Evolutionary conservation across 2,113 vertebrate genomes (phyloP), one percentile per base, ranked within the genome.

Genomic region (Eptesicus fuscus): DNA sequence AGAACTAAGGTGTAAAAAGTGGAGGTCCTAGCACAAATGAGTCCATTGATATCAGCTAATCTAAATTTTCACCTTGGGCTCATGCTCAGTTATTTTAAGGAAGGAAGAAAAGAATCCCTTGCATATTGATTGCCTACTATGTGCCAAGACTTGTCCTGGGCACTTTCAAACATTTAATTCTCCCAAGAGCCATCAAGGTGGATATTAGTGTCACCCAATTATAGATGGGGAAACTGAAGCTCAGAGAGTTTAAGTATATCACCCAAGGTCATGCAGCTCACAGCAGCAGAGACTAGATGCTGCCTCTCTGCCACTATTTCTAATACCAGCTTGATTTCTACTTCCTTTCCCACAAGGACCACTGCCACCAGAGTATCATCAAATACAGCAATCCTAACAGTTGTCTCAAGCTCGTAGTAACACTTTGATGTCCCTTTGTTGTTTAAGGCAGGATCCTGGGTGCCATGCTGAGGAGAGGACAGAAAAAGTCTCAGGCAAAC

Each of bases 51-150:
- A 88, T 44, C 69, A 83, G 51, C 73, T 79, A 74, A 78, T 85
- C 74, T 95, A 90, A 95, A 65, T 82, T 94, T 95, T 97, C 97
- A 96, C 95, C 91, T 96, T 95, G 85, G 47, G 40, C 53, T 96
- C 44, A 86, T 80, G 47, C 90, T 93, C n/a, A 92, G 91, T 73
- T 97, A 96, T 96, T 97, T 97, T 95, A 94, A 92, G 96, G 35
- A 93, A 92, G 73, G 69, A 86, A 95, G 96, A 96, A 97, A 96
- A 97, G 49, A 86, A 97, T 96, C 83, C 25, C 17, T 4, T 80
- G 17, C 22, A 47, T 97, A 97, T 97, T 95, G 97, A 97, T 97
- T 97, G 49, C 96, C 96, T 97, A 97, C 96, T 97, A 96, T 97
- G 97, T 97, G 94, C 96, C 96, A 97, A 97, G 96, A 78, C n/a